Evolutionary conservation across 2,797 vertebrate species (phyloP), one percentile per base, ranked within the genome.

Genomic region (Heliangelus exortis): DNA sequence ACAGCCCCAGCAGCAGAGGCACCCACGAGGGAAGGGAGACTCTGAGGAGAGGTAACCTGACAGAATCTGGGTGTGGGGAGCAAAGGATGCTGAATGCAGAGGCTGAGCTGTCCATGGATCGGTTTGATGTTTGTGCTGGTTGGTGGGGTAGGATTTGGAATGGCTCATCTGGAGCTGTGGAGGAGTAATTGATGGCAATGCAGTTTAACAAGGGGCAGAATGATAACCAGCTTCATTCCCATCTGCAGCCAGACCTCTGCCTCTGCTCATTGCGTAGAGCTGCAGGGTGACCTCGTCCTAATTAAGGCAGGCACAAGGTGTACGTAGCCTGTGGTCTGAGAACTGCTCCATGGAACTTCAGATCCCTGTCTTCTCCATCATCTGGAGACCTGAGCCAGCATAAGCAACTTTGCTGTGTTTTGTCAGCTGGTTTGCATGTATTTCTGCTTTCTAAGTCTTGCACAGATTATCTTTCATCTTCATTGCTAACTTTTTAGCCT

Each of bases 21-120:
- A 22, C 66, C 0, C 96, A 98, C 43, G 75, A 95, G 28, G 97
- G 29, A 74, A 71, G 50, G 41, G 97, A 98, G 10, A 65, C 96
- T 0, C 20, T 90, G 63, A 95, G 41, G 7, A 98, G 97, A 97
- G 98, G 98, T 98, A 83, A 85, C 3, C 0, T 2, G 21, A 15
- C 21, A 81, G 39, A 13, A 16, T 9, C 51, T 3, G 7, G 6
- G 1, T 2, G 12, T 33, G 81, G n/a, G 43, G 8, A 28, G 14
- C 19, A 15, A 14, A 25, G 0, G 0, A 2, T n/a, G 21, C 61
- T 63, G 45, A 14, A 2, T 6, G 28, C 39, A 20, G 34, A 53
- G 55, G n/a, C 67, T 19, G 75, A 84, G 63, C 43, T 8, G 3
- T 7, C 26, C 8, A 2, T 10, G 15, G 34, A 39, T 22, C 4